phyloP scores from a whole-genome alignment of 2,113 vertebrate species.

The Scomber scombrus region DNA sequence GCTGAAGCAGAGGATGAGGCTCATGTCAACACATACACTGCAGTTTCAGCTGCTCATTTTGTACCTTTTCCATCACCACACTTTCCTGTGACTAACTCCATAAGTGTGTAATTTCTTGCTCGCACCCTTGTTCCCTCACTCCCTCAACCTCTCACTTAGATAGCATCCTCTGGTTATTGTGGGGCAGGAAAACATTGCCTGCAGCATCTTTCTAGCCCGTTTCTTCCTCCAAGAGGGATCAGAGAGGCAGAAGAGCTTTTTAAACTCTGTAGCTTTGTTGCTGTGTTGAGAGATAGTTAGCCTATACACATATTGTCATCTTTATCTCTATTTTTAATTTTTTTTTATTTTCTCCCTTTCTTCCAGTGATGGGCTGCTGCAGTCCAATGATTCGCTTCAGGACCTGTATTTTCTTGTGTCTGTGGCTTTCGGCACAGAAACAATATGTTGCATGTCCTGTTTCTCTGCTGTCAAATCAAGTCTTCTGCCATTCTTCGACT shows the following conservation, averaged over 20 bases:
- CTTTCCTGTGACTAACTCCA: constrained; percentile 44
- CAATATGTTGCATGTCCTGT: constrained; percentile 12
- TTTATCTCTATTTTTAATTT: not conserved
- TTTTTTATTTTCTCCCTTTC: constrained; percentile 5
- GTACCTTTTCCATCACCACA: constrained; percentile 27
- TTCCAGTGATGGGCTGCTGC: constrained; percentile 11
- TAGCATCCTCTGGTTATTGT: constrained; percentile 72
- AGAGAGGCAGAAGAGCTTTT: constrained; percentile 72
- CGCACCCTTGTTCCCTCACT: constrained; percentile 53
- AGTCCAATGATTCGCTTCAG: constrained; percentile 30
- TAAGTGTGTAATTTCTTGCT: constrained; percentile 48
- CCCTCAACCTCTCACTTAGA: constrained; percentile 63
- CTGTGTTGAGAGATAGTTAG: constrained; percentile 49
- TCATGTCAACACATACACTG: constrained; percentile 49
- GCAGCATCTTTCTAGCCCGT: constrained; percentile 73
- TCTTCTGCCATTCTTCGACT: not conserved
- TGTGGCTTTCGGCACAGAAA: constrained; percentile 29
- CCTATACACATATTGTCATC: constrained; percentile 56
- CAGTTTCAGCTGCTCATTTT: constrained; percentile 19
- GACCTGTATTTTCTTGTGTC: constrained; percentile 6
- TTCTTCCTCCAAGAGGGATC: constrained; percentile 80
- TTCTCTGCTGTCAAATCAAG: constrained; percentile 3
- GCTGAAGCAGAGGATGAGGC: constrained; percentile 51
- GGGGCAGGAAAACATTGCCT: constrained; percentile 76
- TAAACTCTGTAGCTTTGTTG: constrained; percentile 57